These are phyloP conservation scores for Theodoxus fluviatilis DNA, from an alignment of 2,888 invertebrate species.

Conservation along the genomic window DNA sequence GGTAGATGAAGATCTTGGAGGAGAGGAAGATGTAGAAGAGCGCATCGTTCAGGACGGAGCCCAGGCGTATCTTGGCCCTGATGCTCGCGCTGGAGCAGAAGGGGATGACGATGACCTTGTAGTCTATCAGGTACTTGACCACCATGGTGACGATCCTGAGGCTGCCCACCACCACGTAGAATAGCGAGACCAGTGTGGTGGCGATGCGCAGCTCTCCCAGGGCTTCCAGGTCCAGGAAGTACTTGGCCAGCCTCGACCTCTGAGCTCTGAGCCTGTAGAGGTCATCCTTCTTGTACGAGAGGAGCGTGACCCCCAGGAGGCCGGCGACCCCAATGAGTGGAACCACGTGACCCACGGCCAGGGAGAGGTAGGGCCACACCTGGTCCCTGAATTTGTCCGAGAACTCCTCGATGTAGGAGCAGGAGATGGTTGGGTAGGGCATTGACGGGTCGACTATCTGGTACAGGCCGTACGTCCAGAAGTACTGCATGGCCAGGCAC, in stretches of 20 bases:
- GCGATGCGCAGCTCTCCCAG: conserved; percentile 42
- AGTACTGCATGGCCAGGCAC: conserved; percentile 61
- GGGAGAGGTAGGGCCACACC: conserved; percentile 55
- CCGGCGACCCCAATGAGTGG: conserved; percentile 47
- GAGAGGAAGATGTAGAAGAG: conserved; percentile 43
- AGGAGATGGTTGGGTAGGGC: too few species aligned
- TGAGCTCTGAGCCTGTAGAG: too few species aligned
- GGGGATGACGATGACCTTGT: conserved; percentile 23
- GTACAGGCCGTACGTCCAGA: conserved; percentile 60
- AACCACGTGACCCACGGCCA: conserved; percentile 47
- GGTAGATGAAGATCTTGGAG: conserved; percentile 49
- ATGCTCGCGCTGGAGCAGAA: conserved; percentile 30
- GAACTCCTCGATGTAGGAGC: conserved; percentile 48
- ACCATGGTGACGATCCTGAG: conserved; percentile 27
- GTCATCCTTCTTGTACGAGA: too few species aligned
- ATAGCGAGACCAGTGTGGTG: conserved; percentile 31
- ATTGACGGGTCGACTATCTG: too few species aligned
- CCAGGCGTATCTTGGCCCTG: conserved; percentile 27
- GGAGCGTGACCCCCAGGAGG: conserved; percentile 39
- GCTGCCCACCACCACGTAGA: conserved; percentile 32
- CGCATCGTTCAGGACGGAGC: conserved; percentile 34
- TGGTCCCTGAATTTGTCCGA: conserved; percentile 47
- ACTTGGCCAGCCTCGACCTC: conserved; percentile 48
- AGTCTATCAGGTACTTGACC: conserved; percentile 27
- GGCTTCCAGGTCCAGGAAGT: conserved; percentile 50